Evolutionary conservation across 2,113 vertebrate species (phyloP).

Genomic region (Bos taurus): DNA sequence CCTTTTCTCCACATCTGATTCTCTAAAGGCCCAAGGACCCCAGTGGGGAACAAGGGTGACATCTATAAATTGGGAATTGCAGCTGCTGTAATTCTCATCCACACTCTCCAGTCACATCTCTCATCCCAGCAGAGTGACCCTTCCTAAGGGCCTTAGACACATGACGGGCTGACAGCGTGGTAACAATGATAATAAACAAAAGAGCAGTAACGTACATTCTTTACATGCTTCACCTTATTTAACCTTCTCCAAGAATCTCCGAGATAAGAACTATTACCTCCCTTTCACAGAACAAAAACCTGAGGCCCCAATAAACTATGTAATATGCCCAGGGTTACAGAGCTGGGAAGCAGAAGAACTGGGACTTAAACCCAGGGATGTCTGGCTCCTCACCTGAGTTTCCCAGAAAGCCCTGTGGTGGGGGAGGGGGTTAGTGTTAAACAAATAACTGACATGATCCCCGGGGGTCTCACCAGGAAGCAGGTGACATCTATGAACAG

Average conservation of each 20-base stretch:
- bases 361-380: neutral
- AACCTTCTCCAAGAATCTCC: neutral
- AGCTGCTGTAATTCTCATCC: neutral
- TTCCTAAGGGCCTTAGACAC: neutral
- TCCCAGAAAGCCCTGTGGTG: neutral
- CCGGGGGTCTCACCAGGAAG: conserved; percentile 85
- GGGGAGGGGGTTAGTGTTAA: neutral
- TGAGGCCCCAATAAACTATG: neutral
- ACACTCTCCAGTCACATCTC: neutral
- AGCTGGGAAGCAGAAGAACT: neutral
- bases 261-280: neutral
- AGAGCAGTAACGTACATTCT: neutral
- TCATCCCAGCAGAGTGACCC: neutral
- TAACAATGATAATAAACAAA: neutral
- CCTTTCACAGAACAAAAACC: neutral
- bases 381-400: neutral
- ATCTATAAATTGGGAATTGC: neutral
- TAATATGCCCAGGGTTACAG: neutral
- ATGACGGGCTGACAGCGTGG: accelerated
- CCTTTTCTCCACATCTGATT: neutral
- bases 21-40: neutral
- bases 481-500: conserved; percentile 89
- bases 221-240: neutral
- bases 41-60: no score
- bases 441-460: no score